Evolutionary conservation across 2,113 vertebrate genomes (phyloP), one percentile per base, ranked within the genome.

Genomic region (Diadophis punctatus): DNA sequence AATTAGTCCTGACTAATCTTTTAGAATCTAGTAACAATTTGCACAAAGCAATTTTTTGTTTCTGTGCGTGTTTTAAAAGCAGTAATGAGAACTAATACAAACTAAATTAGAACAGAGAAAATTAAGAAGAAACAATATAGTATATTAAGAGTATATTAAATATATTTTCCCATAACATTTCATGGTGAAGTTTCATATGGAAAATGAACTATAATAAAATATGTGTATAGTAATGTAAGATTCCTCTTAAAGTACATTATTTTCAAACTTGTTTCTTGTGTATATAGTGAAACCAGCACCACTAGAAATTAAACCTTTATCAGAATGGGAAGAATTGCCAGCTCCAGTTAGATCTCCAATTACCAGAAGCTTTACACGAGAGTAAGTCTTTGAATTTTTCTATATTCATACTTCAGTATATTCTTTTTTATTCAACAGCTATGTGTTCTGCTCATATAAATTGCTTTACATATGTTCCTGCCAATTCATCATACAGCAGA

Each of bases 291-390:
- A 98, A 97, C 99, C 99, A 60, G 99, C 99, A 91, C 99, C 99
- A 68, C 96, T 99, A 96, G 99, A 99, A 98, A 99, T 99, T 95
- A 99, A 99, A 97, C 98, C 99, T 86, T 92, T 99, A 93, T 97
- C 98, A 56, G 99, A 99, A 94, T 99, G 98, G 98, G 99, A 99
- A 95, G 99, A 99, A 97, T 97, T 99, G 85, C 98, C 98, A 90
- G 98, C 99, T 43, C 99, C 99, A 0, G 98, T 99, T 49, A 98
- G 98, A 96, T 99, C 99, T 60, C 99, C 99, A 3, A 99, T 99
- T 96, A 99, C 99, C n/a, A 98, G 98, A 96, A 98, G 98, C 94
- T 99, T 99, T 95, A 98, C 99, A 94, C 98, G 99, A 97, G 99
- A 99, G 99, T 99, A 98, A 99, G 99, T 99, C 90, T 97, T 93